Percentiles rank a stretch among this genome's conserved stretches.
These are phyloP conservation scores for Cyprinus carpio DNA, from an alignment of 2,113 vertebrate genomes.

Conservation along the genomic window DNA sequence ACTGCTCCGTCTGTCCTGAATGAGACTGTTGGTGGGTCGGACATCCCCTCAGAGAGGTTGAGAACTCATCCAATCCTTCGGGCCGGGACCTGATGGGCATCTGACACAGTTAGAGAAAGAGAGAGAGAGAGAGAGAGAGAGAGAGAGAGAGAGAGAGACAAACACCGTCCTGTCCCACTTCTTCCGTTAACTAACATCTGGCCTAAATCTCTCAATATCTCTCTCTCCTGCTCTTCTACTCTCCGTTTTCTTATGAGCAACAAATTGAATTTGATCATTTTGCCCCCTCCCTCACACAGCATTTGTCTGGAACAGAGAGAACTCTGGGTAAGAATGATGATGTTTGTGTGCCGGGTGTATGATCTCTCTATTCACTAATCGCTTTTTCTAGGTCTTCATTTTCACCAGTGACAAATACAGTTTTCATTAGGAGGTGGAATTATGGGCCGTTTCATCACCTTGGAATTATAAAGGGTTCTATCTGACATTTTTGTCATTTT, in stretches of 20 bases:
- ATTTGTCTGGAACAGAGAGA: constrained; percentile 12
- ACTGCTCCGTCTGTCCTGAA: background rate
- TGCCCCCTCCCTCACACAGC: background rate
- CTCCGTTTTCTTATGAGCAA: constrained; percentile 15
- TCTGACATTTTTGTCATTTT: no score
- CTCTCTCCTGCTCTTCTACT: background rate
- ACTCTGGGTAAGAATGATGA: constrained; percentile 11
- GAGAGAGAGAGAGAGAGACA: background rate
- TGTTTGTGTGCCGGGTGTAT: background rate
- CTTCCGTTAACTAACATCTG: constrained; percentile 33
- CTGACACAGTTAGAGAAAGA: background rate
- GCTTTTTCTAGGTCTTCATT: constrained; percentile 48
- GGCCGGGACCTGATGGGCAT: background rate
- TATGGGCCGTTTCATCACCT: background rate
- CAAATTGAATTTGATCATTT: constrained; percentile 36
- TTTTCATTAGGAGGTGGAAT: background rate
- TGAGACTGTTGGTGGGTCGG: background rate
- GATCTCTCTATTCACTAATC: constrained; percentile 14
- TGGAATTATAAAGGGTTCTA: no score
- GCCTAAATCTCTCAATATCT: constrained; percentile 44
- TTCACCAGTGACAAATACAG: constrained; percentile 8
- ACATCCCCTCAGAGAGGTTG: background rate
- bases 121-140: background rate
- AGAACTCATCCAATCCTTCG: constrained; percentile 7
- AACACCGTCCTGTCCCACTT: constrained; percentile 31